Evolutionary conservation across 2,797 vertebrate genomes (phyloP), one percentile per base, ranked within the genome.

Genomic region (Anguilla pacifica): DNA sequence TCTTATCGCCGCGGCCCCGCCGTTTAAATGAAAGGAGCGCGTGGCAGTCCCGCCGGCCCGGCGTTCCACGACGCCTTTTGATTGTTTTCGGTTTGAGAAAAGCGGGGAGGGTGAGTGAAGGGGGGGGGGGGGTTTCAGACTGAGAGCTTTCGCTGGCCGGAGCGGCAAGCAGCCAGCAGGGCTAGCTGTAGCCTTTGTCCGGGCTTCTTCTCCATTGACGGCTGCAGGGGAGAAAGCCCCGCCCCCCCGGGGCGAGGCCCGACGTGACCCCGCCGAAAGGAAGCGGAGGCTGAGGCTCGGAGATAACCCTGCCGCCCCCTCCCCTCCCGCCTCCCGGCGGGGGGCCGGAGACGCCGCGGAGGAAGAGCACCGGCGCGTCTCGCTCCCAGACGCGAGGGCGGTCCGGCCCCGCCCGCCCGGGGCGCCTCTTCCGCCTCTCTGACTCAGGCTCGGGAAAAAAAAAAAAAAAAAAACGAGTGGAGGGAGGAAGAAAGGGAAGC

Each of bases 21-120:
- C 84, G 83, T 72, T 72, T 72, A 46, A 85, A 88, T 84, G 85
- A 39, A 87, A 74, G 2, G 70, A 77, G 67, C 72, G 31, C 15
- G 74, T 87, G 28, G 77, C 53, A 43, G 72, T 86, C 39, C 86
- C 51, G 13, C 86, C 28, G 55, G 55, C 28, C 86, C 86, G 3
- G 31, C 17, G 55, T 82, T 82, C 17, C 55, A 39, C 85, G 72
- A 79, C 35, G 31, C 28, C n/a, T 81, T 61, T 82, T 61, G 53
- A 82, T n/a, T 59, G 11, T 31, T 81, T 51, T 77, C 74, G 31
- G 35, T 19, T 35, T 77, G 13, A 77, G 22, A 77, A 74, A 77
- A 39, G 11, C 9, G 13, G 72, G 67, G 25, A 51, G 10, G 51
- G 51, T 51, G 51, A 51, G 51, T 10, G 51, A 51, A 4, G 6